Conservation (phyloP, 2,797 vertebrate species). For the Mormyrops boulengeri region DNA sequence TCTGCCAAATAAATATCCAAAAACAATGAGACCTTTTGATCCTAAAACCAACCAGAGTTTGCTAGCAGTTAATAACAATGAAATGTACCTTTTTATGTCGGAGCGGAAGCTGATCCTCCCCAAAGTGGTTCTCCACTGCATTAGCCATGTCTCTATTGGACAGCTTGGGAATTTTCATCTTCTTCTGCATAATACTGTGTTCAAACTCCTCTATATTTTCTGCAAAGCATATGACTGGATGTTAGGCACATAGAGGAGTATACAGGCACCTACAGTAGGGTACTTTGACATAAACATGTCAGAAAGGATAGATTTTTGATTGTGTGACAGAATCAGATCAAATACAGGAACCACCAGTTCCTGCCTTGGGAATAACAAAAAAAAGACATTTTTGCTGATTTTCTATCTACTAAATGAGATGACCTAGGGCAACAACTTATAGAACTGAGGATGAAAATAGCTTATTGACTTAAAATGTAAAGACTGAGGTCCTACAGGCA, state of each 20-base stretch:
- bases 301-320: not conserved
- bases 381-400: not conserved
- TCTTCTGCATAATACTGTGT: conserved; percentile 98
- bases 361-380: not conserved
- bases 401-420: not conserved
- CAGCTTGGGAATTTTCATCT: conserved; percentile 99
- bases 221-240: conserved; percentile 63
- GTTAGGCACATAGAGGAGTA: conserved; percentile 38
- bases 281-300: not conserved
- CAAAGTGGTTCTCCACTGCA: conserved; percentile 85
- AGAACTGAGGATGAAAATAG: not conserved
- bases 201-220: conserved; percentile 98
- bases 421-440: not conserved
- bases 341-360: not conserved
- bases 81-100: conserved; percentile 92
- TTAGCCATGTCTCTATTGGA: conserved; percentile 85
- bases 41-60: not conserved
- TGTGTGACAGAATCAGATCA: not conserved
- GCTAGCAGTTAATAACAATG: not conserved
- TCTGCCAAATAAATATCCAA: not conserved
- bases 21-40: not conserved
- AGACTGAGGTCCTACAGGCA: not conserved
- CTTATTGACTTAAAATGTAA: not conserved
- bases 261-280: not conserved
- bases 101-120: conserved; percentile 86